Base-by-base conservation (phyloP, 1,140 invertebrate genomes). In the Bathynomus jamesi region DNA sequence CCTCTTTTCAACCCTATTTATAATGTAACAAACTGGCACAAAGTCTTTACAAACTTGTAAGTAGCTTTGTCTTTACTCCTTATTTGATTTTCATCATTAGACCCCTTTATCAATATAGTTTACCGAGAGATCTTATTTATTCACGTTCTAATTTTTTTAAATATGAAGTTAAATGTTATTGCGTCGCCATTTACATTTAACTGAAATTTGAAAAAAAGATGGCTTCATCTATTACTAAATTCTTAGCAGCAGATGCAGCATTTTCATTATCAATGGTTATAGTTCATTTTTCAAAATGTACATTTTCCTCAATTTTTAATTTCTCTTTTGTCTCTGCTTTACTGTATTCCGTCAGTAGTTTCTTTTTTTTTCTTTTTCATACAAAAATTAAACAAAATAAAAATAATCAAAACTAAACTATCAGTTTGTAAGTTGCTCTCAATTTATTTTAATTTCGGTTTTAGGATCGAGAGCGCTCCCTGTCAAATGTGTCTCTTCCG, bases 401-500 rank as follows among this genome's bases (percentile, higher is more conserved):
- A 4, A 27, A 0, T 27, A 28, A 27, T 25, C 4, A 64, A n/a
- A 4, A 28, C 13, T 64, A 25, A 27, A 27, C 21, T 28, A 64
- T 4, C 17, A 28, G n/a, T 64, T 61, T 29, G n/a, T 40, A 17
- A 8, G 32, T 8, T 40, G 32, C 7, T 8, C 32, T 17, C 7
- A 40, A 67, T 8, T 46, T 21, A 31, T 25, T 67, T 63, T 64
- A 53, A 17, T 73, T 75, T 53, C 66, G 61, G 69, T 81, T 81
- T 66, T 74, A 86, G 85, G 76, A 87, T 92, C 80, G 85, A 88
- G 69, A 92, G 90, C 76, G 88, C 90, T 64, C 90, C 93, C 64
- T 96, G 94, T 82, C 87, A 89, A 78, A 89, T 89, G 62, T 96
- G 94, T 80, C 83, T 95, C 40, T 85, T 88, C n/a, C 89, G 91